phyloP scores from a whole-genome alignment of 2,113 vertebrate genomes.

The Cyanocitta stelleri region DNA sequence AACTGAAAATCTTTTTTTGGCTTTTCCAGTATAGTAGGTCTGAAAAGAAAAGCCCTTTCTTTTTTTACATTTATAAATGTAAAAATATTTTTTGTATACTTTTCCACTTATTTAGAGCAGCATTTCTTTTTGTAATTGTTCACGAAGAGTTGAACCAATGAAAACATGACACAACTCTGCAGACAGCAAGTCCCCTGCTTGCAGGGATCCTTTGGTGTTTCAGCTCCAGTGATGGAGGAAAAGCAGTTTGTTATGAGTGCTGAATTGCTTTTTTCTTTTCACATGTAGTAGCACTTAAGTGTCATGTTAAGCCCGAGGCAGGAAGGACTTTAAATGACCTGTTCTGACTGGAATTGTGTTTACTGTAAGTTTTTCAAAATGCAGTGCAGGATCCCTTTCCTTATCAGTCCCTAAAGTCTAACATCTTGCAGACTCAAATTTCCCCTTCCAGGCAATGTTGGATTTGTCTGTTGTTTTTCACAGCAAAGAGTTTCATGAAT shows the following conservation, averaged over 20 bases:
- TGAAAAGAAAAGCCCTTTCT: conserved; percentile 58
- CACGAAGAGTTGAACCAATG: conserved; percentile 58
- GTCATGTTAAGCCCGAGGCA: conserved; percentile 87
- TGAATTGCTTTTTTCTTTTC: conserved; percentile 79
- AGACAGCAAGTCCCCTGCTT: not conserved
- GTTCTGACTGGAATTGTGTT: conserved; percentile 84
- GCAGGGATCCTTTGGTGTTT: conserved; percentile 73
- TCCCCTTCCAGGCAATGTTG: conserved; percentile 85
- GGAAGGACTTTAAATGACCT: conserved; percentile 78
- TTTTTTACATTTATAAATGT: conserved; percentile 37
- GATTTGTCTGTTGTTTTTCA: conserved; percentile 80
- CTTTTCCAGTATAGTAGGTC: not conserved
- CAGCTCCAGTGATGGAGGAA: conserved; percentile 70
- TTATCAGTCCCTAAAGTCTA: conserved; percentile 87
- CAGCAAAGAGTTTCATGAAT: conserved; percentile 81
- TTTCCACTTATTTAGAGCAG: conserved; percentile 69
- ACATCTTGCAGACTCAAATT: conserved; percentile 90
- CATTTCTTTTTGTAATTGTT: conserved; percentile 65
- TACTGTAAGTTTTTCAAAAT: conserved; percentile 82
- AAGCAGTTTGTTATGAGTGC: conserved; percentile 76
- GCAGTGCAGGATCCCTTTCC: conserved; percentile 71
- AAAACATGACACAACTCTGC: conserved; percentile 67
- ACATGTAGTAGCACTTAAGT: conserved; percentile 83
- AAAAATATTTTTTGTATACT: conserved; percentile 41
- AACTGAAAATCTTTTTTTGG: not conserved